Percentiles rank a stretch among this genome's conserved stretches.
phyloP scores from a whole-genome alignment of 2,888 invertebrate species.

The Boloria selene region DNA sequence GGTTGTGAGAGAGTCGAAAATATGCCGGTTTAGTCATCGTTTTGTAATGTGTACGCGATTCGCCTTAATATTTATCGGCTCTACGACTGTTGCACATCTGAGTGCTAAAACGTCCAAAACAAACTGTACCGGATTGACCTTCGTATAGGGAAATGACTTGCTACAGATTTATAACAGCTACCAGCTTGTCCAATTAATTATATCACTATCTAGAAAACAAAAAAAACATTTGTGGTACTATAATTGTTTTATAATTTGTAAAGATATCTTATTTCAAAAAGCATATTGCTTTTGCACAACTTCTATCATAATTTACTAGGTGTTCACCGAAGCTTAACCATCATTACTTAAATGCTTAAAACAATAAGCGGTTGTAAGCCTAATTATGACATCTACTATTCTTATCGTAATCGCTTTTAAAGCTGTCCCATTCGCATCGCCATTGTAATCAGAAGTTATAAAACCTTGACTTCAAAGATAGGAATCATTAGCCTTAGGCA shows the following conservation, averaged over 20 bases:
- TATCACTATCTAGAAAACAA: too few relatives aligned
- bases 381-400: constrained; percentile 65
- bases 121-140: constrained; percentile 16
- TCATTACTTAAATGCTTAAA: constrained; percentile 48
- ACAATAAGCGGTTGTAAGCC: constrained; percentile 38
- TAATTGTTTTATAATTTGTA: too few relatives aligned
- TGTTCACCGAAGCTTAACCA: not conserved
- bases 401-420: constrained; percentile 48
- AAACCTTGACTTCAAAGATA: constrained; percentile 45
- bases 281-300: too few relatives aligned
- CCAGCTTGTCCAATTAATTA: too few relatives aligned
- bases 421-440: constrained; percentile 57
- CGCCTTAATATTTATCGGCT: constrained; percentile 61
- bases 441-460: constrained; percentile 54
- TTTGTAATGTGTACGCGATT: constrained; percentile 70
- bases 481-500: constrained; percentile 43
- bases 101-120: constrained; percentile 31
- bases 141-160: not conserved
- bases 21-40: constrained; percentile 66
- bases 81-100: constrained; percentile 42
- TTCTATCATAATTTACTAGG: too few relatives aligned
- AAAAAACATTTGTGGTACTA: too few relatives aligned
- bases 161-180: too few relatives aligned
- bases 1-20: constrained; percentile 45
- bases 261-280: too few relatives aligned